Evolutionary conservation across 2,113 vertebrate species (phyloP).

Genomic region (Platichthys stellatus): DNA sequence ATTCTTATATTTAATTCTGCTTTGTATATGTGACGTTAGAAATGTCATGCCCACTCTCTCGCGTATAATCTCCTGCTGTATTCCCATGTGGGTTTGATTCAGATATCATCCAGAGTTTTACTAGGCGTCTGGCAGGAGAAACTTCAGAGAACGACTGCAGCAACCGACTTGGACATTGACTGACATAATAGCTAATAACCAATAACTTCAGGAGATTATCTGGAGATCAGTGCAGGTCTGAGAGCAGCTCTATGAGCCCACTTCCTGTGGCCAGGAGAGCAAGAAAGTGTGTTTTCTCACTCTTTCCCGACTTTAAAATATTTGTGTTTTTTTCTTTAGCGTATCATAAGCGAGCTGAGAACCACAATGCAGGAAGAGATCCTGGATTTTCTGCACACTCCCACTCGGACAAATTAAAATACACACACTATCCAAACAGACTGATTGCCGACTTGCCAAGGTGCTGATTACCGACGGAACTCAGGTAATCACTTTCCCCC

Average conservation of each 20-base stretch:
- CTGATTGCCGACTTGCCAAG: conserved; percentile 67
- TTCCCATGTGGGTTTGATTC: too few species aligned
- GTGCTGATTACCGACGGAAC: conserved; percentile 70
- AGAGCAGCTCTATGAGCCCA: neutral
- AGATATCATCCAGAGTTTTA: too few species aligned
- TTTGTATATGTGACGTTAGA: too few species aligned
- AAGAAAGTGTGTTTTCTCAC: conserved; percentile 15
- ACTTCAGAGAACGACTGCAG: too few species aligned
- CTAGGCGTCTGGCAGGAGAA: too few species aligned
- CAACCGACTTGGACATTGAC: too few species aligned
- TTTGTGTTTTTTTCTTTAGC: neutral
- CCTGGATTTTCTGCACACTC: conserved; percentile 19
- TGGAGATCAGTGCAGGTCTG: too few species aligned
- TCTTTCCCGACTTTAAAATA: conserved; percentile 15
- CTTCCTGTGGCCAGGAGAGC: conserved; percentile 34
- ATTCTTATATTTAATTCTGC: too few species aligned
- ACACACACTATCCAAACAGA: conserved; percentile 63
- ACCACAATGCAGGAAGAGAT: neutral
- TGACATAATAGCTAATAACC: too few species aligned
- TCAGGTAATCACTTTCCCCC: conserved; percentile 63
- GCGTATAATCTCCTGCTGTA: too few species aligned
- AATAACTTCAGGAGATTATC: too few species aligned
- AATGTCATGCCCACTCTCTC: too few species aligned
- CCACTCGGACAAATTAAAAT: conserved; percentile 41
- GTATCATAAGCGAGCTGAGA: neutral